These are phyloP conservation scores for Athetis lepigone DNA, from an alignment of 2,888 invertebrate species.

Conservation along the genomic window DNA sequence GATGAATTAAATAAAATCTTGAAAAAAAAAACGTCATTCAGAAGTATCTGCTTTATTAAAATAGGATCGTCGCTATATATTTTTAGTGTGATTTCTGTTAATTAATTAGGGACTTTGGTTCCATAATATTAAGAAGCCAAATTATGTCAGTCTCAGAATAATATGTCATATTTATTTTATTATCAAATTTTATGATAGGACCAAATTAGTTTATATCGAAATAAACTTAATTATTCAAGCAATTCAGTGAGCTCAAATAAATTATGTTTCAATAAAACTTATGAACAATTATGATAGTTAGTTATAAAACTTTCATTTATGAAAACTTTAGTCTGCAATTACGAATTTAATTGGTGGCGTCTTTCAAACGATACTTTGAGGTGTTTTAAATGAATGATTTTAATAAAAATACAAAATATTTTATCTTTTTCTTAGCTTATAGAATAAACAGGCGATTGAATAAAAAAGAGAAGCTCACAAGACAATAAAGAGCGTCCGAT, in stretches of 20 bases:
- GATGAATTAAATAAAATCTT: too few species aligned
- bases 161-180: neutral
- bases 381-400: neutral
- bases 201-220: constrained; percentile 22
- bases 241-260: constrained; percentile 20
- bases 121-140: neutral
- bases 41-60: too few species aligned
- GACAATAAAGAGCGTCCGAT: too few species aligned
- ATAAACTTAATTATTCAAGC: constrained; percentile 27
- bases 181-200: neutral
- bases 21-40: too few species aligned
- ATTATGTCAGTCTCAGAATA: neutral
- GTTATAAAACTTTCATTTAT: constrained; percentile 13
- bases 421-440: too few species aligned
- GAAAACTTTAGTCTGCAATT: constrained; percentile 35
- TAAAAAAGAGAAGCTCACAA: too few species aligned
- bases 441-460: too few species aligned
- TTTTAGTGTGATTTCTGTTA: too few species aligned
- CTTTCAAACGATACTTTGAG: constrained; percentile 4
- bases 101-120: neutral
- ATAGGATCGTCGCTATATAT: too few species aligned
- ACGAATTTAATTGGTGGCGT: constrained; percentile 10
- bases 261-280: constrained; percentile 22
- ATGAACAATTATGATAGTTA: constrained; percentile 24
- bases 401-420: neutral